Base-by-base conservation (phyloP, 2,888 invertebrate genomes). In the Dolomedes plantarius region DNA sequence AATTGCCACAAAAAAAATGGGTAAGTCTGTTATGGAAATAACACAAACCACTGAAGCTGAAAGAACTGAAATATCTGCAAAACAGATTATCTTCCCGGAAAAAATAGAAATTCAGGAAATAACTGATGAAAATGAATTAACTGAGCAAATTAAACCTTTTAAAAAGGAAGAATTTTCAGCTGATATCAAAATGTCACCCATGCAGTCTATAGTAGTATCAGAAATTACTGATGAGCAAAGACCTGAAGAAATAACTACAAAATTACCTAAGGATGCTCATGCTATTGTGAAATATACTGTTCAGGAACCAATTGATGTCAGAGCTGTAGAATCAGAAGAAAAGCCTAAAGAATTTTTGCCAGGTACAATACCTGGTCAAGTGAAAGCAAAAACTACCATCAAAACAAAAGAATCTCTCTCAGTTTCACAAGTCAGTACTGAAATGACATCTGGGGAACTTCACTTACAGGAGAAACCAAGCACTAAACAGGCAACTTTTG, bases 341-440 rank as follows among this genome's bases (percentile, higher is more conserved):
- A 87, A 77, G 64, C 74, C 87, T 16, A 80, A 79, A 46, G 85
- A 87, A 36, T 85, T 87, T 75, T 19, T 65, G 13, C 71, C 79
- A 31, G 85, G 83, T 19, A 72, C 83, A 13, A 9, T 83, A 28
- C 87, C 87, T 16, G 85, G 83, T 5, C 41, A 87, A 46, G 83
- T 80, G 28, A 85, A 69, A 64, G 86, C 86, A n/a, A 72, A 72
- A 68, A 67, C 77, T 7, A 73, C 82, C 11, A 82, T 88, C 29
- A 81, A 82, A 72, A 78, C 86, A 31, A 76, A 87, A 67, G 88
- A 89, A 68, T 87, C 88, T 0, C 27, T 89, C 19, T 80, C 76
- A 13, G 82, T 89, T n/a, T 88, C 87, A n/a, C 88, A 89, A 80
- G 75, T 89, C 13, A 86, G 67, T 27, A 64, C 87, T 9, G 85